A percentile compares a stretch with the other conserved stretches of the same genome.
These are phyloP conservation scores for Bubo blakistoni DNA, from an alignment of 2,113 vertebrate genomes.

Conservation along the genomic window DNA sequence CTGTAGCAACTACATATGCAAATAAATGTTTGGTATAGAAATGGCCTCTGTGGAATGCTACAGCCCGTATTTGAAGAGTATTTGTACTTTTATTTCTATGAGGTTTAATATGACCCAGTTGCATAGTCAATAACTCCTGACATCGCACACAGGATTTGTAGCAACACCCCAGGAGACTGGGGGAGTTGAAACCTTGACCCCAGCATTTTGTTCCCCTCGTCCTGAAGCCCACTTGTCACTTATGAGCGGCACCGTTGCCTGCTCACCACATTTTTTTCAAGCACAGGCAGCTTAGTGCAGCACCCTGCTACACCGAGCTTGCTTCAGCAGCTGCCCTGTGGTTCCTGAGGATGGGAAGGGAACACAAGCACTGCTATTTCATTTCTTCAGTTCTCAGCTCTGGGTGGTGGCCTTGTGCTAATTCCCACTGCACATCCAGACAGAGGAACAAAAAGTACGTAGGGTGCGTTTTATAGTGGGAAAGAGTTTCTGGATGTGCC, in stretches of 20 bases:
- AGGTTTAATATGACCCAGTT: accelerated
- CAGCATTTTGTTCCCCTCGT: not conserved
- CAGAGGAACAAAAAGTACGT: not conserved
- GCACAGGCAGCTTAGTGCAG: not conserved
- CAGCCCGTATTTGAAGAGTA: not conserved
- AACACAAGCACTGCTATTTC: not conserved
- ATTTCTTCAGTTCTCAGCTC: not conserved
- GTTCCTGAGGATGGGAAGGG: not conserved
- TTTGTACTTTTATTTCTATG: not conserved
- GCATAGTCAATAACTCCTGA: not conserved
- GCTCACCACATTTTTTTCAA: not conserved
- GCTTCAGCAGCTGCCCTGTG: not conserved
- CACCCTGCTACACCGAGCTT: not conserved
- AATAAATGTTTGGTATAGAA: not conserved
- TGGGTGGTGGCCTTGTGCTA: not conserved
- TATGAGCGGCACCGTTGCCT: not conserved
- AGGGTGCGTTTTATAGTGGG: not conserved
- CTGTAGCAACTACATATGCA: not conserved
- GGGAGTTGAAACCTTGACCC: not conserved
- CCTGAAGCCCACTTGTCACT: not conserved
- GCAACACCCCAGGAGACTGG: not conserved
- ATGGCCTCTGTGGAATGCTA: not conserved
- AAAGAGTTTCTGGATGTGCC: not conserved
- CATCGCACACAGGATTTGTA: not conserved
- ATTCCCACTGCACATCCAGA: not conserved